These are phyloP conservation scores for Cyclophora punctaria DNA, from an alignment of 2,888 invertebrate genomes.

Conservation along the genomic window DNA sequence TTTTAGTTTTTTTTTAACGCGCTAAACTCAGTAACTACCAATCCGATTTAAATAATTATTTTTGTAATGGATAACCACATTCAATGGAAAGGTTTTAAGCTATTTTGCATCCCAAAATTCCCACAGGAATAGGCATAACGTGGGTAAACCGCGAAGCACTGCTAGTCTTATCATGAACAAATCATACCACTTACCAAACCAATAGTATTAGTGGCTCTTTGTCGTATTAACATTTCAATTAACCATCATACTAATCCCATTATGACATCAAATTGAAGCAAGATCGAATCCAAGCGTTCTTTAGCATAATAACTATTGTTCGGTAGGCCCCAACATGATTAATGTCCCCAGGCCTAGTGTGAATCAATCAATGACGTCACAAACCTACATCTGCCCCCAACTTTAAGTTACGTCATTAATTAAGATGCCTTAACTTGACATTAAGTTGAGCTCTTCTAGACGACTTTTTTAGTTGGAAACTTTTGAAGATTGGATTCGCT, in stretches of 20 bases:
- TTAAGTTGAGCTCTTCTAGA: slow-evolving; percentile 1
- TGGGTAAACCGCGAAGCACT: too few relatives aligned
- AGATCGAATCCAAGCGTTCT: slow-evolving; percentile 4
- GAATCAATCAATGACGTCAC: slow-evolving; percentile 51
- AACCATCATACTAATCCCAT: slow-evolving; percentile 7
- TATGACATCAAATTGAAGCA: slow-evolving; percentile 8
- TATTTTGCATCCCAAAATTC: too few relatives aligned
- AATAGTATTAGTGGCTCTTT: too few relatives aligned
- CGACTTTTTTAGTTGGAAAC: too few relatives aligned
- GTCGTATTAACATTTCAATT: slow-evolving; percentile 3
- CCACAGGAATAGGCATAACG: too few relatives aligned
- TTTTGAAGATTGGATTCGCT: background rate
- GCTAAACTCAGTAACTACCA: too few relatives aligned
- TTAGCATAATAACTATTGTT: slow-evolving; percentile 21
- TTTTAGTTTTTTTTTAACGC: too few relatives aligned
- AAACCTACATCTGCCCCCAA: slow-evolving; percentile 30
- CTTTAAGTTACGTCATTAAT: slow-evolving; percentile 26
- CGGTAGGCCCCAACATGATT: slow-evolving; percentile 35
- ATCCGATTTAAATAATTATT: too few relatives aligned
- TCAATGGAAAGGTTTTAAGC: too few relatives aligned
- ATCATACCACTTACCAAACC: too few relatives aligned
- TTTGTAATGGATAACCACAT: too few relatives aligned
- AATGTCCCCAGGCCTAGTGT: slow-evolving; percentile 32
- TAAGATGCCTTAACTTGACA: slow-evolving; percentile 19
- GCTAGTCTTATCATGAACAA: too few relatives aligned